Conservation (phyloP, 2,797 vertebrate genomes). For the Gymnopithys bicolor region DNA sequence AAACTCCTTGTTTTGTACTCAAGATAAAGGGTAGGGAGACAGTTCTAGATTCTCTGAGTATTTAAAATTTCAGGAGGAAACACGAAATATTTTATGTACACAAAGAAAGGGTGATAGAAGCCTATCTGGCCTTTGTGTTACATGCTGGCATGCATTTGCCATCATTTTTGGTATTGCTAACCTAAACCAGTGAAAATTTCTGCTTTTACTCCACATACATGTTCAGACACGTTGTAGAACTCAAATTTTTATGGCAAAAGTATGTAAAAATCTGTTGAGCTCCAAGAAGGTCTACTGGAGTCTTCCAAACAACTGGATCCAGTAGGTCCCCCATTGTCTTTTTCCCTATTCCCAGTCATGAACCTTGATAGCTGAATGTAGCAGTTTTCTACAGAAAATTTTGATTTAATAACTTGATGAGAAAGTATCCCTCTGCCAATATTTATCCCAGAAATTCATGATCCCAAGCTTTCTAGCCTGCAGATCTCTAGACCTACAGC, state of each 20-base stretch:
- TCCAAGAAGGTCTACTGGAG: background rate
- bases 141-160: accelerated
- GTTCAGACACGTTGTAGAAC: background rate
- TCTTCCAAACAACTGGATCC: background rate
- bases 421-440: background rate
- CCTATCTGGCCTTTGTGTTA: background rate
- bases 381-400: background rate
- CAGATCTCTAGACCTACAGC: background rate
- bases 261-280: background rate
- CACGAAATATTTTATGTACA: background rate
- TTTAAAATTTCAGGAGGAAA: background rate
- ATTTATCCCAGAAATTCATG: background rate
- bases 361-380: background rate
- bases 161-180: background rate
- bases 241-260: background rate
- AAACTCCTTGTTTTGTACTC: background rate
- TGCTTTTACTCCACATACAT: background rate
- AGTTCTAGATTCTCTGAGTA: background rate
- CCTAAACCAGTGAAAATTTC: background rate
- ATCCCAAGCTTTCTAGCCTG: background rate
- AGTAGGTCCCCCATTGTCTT: background rate
- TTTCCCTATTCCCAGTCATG: background rate
- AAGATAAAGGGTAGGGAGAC: background rate
- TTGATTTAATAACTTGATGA: background rate
- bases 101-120: background rate